A percentile compares a stretch with the other conserved stretches of the same genome.
phyloP scores from a whole-genome alignment of 1,140 invertebrate species.

The Ostrea denselamellosa region DNA sequence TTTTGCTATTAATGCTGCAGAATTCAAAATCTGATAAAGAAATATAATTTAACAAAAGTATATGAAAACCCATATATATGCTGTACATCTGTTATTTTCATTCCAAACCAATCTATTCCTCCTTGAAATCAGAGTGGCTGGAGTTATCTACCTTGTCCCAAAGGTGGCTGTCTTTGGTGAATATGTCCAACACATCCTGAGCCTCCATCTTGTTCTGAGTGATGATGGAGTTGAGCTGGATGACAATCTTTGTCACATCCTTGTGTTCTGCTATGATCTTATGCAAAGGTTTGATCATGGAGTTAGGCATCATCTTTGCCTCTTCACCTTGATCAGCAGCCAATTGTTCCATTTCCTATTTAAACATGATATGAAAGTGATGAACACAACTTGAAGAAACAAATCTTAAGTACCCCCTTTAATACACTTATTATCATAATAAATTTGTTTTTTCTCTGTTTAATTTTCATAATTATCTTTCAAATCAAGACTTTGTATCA shows the following conservation, averaged over 20 bases:
- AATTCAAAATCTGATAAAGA: no score
- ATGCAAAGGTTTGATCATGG: conserved; percentile 76
- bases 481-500: no score
- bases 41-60: no score
- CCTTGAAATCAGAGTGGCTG: not conserved
- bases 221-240: conserved; percentile 78
- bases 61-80: no score
- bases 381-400: no score
- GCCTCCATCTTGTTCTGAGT: conserved; percentile 77
- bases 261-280: conserved; percentile 79
- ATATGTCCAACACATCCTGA: conserved; percentile 73
- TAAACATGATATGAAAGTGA: not conserved
- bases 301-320: conserved; percentile 71
- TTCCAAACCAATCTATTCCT: no score
- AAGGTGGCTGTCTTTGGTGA: conserved; percentile 75
- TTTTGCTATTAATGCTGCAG: no score
- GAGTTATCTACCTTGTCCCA: conserved; percentile 74
- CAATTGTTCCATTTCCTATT: conserved; percentile 74
- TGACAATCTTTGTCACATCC: conserved; percentile 78
- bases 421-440: no score
- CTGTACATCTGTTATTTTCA: no score
- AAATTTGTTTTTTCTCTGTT: no score
- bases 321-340: conserved; percentile 75
- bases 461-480: no score
- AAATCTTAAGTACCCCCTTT: no score